Conservation (phyloP, 2,888 invertebrate species). For the Epirrhoe tristata region DNA sequence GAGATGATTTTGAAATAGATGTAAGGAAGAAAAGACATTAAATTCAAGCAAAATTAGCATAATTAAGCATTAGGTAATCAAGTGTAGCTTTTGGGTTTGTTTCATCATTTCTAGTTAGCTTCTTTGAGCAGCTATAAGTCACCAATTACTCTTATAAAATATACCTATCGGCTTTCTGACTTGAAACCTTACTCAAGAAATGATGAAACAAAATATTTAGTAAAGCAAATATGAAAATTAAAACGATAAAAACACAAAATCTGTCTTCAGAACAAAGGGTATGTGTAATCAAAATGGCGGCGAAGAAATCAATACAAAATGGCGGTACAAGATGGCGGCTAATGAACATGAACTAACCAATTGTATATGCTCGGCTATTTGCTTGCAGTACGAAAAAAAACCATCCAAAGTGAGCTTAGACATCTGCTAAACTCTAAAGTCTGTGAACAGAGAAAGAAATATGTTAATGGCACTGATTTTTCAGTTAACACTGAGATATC, state of each 20-base stretch:
- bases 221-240: neutral
- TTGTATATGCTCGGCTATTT: constrained; percentile 84
- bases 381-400: constrained; percentile 85
- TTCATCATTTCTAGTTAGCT: no score
- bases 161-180: no score
- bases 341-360: constrained; percentile 76
- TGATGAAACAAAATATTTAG: no score
- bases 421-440: constrained; percentile 74
- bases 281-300: constrained; percentile 48
- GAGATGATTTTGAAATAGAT: no score
- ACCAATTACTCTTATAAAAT: no score
- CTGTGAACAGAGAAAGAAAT: constrained; percentile 76
- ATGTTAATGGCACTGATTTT: constrained; percentile 56
- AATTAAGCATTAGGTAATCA: no score
- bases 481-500: constrained; percentile 19
- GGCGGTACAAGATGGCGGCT: constrained; percentile 62
- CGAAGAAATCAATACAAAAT: constrained; percentile 29
- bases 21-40: no score
- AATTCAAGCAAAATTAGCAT: no score
- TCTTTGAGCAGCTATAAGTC: no score
- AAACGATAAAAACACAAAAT: neutral
- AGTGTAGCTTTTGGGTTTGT: no score
- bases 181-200: no score
- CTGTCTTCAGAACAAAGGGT: constrained; percentile 19
- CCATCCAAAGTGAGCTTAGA: constrained; percentile 83